These are phyloP conservation scores for Lasioglossum malachurum DNA, from an alignment of 2,888 invertebrate genomes.

Conservation along the genomic window DNA sequence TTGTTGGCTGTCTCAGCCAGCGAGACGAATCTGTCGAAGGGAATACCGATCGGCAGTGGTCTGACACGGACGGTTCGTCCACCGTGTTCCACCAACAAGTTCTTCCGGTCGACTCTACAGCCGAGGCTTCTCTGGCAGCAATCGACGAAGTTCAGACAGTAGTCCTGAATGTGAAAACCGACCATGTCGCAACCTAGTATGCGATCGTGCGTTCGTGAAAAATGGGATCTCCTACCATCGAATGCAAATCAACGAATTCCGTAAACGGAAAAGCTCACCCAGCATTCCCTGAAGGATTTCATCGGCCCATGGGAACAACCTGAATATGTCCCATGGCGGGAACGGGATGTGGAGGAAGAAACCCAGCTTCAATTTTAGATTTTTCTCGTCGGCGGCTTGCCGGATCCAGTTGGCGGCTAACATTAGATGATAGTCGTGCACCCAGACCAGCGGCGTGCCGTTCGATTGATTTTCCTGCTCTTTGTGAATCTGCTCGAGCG, in stretches of 20 bases:
- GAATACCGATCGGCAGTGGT: slow-evolving; percentile 95
- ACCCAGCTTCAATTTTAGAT: slow-evolving; percentile 92
- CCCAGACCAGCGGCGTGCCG: slow-evolving; percentile 93
- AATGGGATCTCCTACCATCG: not conserved
- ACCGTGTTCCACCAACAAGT: slow-evolving; percentile 94
- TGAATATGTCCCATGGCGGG: slow-evolving; percentile 97
- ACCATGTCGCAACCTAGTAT: slow-evolving; percentile 94
- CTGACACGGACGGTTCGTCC: slow-evolving; percentile 94
- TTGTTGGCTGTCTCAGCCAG: slow-evolving; percentile 89
- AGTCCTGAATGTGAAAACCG: slow-evolving; percentile 96
- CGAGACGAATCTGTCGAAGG: slow-evolving; percentile 93
- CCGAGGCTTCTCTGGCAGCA: slow-evolving; percentile 95
- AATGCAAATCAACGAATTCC: not conserved
- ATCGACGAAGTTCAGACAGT: slow-evolving; percentile 96
- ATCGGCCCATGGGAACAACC: slow-evolving; percentile 96
- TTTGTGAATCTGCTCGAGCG: slow-evolving; percentile 78
- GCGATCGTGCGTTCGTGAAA: slow-evolving; percentile 29
- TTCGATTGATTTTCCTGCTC: slow-evolving; percentile 79
- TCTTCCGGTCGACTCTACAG: slow-evolving; percentile 95
- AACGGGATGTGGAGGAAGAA: slow-evolving; percentile 98
- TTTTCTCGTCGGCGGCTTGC: slow-evolving; percentile 92
- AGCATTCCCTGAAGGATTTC: slow-evolving; percentile 97
- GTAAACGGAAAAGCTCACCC: slow-evolving; percentile 84
- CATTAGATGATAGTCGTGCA: slow-evolving; percentile 98
- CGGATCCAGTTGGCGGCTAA: slow-evolving; percentile 96